These are phyloP conservation scores for Nipponia nippon DNA, from an alignment of 2,113 vertebrate genomes.

Conservation along the genomic window DNA sequence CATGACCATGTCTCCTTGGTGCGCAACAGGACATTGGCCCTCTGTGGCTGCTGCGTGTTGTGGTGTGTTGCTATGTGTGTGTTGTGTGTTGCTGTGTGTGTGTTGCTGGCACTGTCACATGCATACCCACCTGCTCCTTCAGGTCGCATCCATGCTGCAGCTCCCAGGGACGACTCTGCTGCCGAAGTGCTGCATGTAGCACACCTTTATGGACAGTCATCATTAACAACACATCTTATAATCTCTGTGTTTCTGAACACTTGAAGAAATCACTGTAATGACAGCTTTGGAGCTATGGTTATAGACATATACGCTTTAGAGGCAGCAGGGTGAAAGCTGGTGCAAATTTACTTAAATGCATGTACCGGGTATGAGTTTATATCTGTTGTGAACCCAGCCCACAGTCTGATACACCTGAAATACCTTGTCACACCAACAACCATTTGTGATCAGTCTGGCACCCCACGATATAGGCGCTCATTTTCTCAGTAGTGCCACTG, in stretches of 20 bases:
- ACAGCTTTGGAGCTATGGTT: background rate
- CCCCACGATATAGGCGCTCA: fast-evolving
- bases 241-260: background rate
- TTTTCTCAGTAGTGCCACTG: background rate
- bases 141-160: fast-evolving
- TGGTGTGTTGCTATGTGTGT: background rate
- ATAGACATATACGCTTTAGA: background rate
- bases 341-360: background rate
- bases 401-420: background rate
- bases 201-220: background rate
- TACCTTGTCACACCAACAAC: background rate
- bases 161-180: background rate
- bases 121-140: fast-evolving
- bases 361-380: background rate
- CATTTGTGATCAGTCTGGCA: background rate
- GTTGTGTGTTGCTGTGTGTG: background rate
- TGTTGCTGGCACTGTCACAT: background rate
- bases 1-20: too few species aligned
- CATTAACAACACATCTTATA: background rate
- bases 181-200: background rate
- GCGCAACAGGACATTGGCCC: background rate
- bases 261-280: background rate
- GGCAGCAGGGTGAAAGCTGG: background rate
- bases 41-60: background rate
- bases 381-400: background rate